Evolutionary conservation across 2,888 invertebrate species (phyloP), one percentile per base, ranked within the genome.

Genomic region (Cyrtodaria siliqua): DNA sequence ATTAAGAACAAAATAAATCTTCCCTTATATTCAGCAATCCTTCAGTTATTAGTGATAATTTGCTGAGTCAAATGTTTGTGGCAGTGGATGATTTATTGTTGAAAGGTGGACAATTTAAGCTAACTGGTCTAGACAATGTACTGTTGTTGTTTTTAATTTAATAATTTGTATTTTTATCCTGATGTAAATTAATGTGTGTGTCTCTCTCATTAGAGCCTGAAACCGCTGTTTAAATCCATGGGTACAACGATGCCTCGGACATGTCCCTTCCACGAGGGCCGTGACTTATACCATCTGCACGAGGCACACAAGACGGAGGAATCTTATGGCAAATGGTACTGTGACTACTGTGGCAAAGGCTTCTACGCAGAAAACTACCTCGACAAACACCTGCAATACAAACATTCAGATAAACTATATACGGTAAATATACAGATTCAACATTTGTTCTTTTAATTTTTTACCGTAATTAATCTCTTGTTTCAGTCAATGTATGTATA

Each of bases 311-410:
- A 91, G 67, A 73, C 83, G 2, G 84, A 88, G 77, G 89, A 90
- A 53, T 67, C 83, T 6, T 70, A 86, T 23, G 83, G 83, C 26
- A 87, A 86, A 62, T 92, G 91, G 91, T 78, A 84, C 16, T 92
- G 92, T 79, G 78, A 90, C 47, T 88, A 87, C 71, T 92, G 92
- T 81, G 91, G 91, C 24, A 92, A 92, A 80, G 79, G 82, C 24
- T 92, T 92, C 72, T 84, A 86, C 50, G 83, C 89, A 3, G 91
- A 92, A 70, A 69, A 67, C 24, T 91, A 84, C 64, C 75, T 92
- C 4, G 91, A 92, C 70, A 77, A 71, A 16, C 92, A 92, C 73
- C 88, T 91, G 70, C 81, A 86, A 18, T 91, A 88, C 75, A 85
- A 85, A 75, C 92, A 92, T 76, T 44, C 84, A 12, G 82, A 89